Base-by-base conservation (phyloP, 2,888 invertebrate genomes). In the Hyposoter didymator region DNA sequence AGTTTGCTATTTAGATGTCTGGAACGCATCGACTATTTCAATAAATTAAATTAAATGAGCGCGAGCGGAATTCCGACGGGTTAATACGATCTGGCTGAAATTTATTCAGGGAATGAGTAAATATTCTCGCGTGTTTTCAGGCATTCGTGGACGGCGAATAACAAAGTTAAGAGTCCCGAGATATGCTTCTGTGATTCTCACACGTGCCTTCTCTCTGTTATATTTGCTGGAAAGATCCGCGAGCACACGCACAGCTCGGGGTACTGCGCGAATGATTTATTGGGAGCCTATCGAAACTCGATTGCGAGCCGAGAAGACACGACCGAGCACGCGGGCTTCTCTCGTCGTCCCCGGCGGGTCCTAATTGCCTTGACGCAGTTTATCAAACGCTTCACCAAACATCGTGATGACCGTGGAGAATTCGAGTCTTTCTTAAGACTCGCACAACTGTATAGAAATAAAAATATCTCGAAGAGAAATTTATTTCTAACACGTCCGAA, bases 361-460 rank as follows among this genome's bases (percentile, higher is more conserved):
- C 84, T 87, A 87, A 87, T 87, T 86, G 82, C 82, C 82, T 75
- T 86, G 87, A 86, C 85, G 86, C 84, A 86, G 82, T 87, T 86
- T 83, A 84, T 87, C 87, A 84, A 74, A 74, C 70, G 84, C 82
- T 86, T 87, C 82, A 70, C 80, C 86, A 86, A 87, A 86, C 81
- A 82, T 82, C 82, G 72, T 55, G 81, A 86, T 80, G 72, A 76
- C 73, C 81, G 73, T 78, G 73, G 49, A 67, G 73, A 52, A 84
- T 81, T 66, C 55, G 52, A 32, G 35, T 28, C 62, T 67, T 59
- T 62, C 67, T 72, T 59, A 52, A 74, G 52, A 52, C 55, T 70
- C 72, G 72, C 39, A 80, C 74, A 45, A 69, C 69, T 75, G 19
- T 49, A 73, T 22, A 35, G n/a, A 35, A 43, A 64, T 17, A 73